Evolutionary conservation across 2,888 invertebrate species (phyloP), one percentile per base, ranked within the genome.

Genomic region (Geophilus truncorum): DNA sequence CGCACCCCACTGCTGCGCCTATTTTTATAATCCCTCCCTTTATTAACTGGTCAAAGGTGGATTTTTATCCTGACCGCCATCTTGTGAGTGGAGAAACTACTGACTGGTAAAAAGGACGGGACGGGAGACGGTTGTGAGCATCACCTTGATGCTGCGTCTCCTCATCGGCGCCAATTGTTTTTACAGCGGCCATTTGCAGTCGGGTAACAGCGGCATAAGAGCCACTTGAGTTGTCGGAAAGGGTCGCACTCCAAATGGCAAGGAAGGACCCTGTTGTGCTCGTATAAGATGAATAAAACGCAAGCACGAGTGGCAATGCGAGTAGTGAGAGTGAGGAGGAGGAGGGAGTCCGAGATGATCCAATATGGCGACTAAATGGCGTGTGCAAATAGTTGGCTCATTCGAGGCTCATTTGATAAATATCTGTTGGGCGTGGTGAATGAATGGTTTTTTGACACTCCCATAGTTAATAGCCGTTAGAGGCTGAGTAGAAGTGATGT

Each of bases 101-200:
- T n/a, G n/a, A n/a, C n/a, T n/a, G n/a, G n/a, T n/a, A n/a, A n/a
- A n/a, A n/a, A n/a, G n/a, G n/a, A n/a, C n/a, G 15, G 45, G 15
- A 15, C 2, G 57, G 57, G 3, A 21, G 57, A 23, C 15, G 62
- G 62, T 23, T 62, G 62, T n/a, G 15, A 62, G 25, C 62, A 15
- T 45, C 23, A 62, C 62, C 57, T 62, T 7, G 62, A 62, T 62
- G 62, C 25, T 62, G 62, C 62, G 62, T 28, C 62, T 62, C 25
- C 25, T 62, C 62, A 62, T 62, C 62, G 62, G 62, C 25, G 62
- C 62, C 62, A 62, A 62, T 62, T 62, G 62, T 62, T 62, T 62
- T 62, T 62, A 62, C 62, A 62, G 62, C 62, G 62, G 62, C 62
- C 62, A 62, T 62, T 62, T 62, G 62, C 62, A 62, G 62, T 62